A percentile compares a stretch with the other conserved stretches of the same genome.
phyloP scores from a whole-genome alignment of 1,140 invertebrate species.

The Potamilus streckersoni region DNA sequence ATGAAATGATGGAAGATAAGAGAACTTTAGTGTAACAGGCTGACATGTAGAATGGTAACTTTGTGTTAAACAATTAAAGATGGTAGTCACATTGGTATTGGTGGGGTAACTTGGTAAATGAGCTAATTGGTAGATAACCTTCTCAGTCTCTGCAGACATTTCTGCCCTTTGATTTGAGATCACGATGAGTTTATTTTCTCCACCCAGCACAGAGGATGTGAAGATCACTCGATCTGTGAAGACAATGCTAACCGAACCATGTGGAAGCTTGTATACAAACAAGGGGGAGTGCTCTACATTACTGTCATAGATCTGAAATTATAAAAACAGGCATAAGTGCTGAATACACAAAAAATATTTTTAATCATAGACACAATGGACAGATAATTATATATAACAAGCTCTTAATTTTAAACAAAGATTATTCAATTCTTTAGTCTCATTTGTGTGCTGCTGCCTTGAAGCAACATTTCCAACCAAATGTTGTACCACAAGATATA shows the following conservation, averaged over 20 bases:
- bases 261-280: constrained; percentile 78
- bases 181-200: constrained; percentile 70
- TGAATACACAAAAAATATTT: not conserved
- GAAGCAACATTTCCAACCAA: not conserved
- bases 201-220: constrained; percentile 67
- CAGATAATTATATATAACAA: not conserved
- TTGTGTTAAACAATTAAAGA: not conserved
- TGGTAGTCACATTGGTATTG: not conserved
- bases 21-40: no score
- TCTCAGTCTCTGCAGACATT: constrained; percentile 69
- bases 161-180: constrained; percentile 76
- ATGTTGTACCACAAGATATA: not conserved
- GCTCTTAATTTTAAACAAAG: not conserved
- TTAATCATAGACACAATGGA: not conserved
- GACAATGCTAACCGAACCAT: constrained; percentile 71
- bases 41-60: not conserved
- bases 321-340: not conserved
- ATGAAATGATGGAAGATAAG: no score
- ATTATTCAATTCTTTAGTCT: not conserved
- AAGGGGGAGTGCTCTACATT: constrained; percentile 76
- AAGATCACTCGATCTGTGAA: constrained; percentile 77
- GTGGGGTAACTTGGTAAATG: not conserved
- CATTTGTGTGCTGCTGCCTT: not conserved
- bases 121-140: not conserved
- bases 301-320: constrained; percentile 67